Evolutionary conservation across 2,113 vertebrate species (phyloP).

Genomic region (Pampusana beccarii): DNA sequence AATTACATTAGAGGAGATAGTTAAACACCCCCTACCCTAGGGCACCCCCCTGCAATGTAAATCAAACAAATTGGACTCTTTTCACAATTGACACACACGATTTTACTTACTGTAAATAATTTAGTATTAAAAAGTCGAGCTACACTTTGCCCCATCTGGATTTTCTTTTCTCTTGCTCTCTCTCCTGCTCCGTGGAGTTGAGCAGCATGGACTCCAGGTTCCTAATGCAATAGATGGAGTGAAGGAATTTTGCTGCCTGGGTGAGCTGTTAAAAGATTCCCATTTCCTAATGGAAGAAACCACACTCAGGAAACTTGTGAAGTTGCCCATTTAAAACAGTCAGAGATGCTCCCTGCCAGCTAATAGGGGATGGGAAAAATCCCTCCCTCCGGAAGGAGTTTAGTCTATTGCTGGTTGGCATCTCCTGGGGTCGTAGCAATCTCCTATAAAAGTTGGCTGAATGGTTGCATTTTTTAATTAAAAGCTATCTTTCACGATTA

Average conservation of each 20-base stretch:
- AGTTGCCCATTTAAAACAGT: slow-evolving; percentile 35
- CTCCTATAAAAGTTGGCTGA: slow-evolving; percentile 41
- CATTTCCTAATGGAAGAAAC: slow-evolving; percentile 68
- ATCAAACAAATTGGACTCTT: slow-evolving; percentile 87
- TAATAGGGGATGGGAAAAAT: neutral
- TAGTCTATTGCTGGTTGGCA: slow-evolving; percentile 12
- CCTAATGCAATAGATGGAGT: slow-evolving; percentile 59
- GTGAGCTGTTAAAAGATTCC: slow-evolving; percentile 59
- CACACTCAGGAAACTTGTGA: slow-evolving; percentile 40
- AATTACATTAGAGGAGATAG: slow-evolving; percentile 93
- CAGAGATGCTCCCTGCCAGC: slow-evolving; percentile 23
- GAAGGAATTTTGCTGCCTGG: slow-evolving; percentile 66
- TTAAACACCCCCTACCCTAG: slow-evolving; percentile 87
- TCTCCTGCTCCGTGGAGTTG: neutral
- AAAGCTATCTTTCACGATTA: slow-evolving; percentile 55
- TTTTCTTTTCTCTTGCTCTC: slow-evolving; percentile 39
- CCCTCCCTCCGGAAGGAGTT: slow-evolving; percentile 25
- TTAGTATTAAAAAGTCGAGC: slow-evolving; percentile 77
- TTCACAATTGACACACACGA: slow-evolving; percentile 90
- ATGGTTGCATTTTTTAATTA: slow-evolving; percentile 62
- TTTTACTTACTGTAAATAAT: slow-evolving; percentile 93
- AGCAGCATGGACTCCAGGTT: neutral
- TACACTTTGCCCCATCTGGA: slow-evolving; percentile 70
- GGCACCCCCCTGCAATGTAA: slow-evolving; percentile 81
- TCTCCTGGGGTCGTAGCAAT: slow-evolving; percentile 44